A percentile compares a stretch with the other conserved stretches of the same genome.
These are phyloP conservation scores for Linyphia triangularis DNA, from an alignment of 2,888 invertebrate genomes.

Conservation along the genomic window DNA sequence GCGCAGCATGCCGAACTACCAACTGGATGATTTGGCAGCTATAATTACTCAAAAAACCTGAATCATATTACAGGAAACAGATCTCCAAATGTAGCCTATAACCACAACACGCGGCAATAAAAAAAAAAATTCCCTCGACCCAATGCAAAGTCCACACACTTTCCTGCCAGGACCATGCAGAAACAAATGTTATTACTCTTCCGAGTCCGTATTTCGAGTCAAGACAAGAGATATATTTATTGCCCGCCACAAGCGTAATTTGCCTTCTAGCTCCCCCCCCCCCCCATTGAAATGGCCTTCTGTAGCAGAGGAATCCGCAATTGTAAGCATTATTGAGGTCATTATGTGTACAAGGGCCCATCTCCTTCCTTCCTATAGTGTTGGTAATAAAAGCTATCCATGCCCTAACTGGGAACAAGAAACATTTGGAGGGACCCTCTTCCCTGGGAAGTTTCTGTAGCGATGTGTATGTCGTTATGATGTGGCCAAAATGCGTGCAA, in stretches of 20 bases:
- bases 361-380: neutral
- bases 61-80: constrained; percentile 12
- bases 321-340: constrained; percentile 67
- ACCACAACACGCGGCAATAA: constrained; percentile 8
- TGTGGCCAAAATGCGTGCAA: constrained; percentile 8
- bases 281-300: constrained; percentile 20
- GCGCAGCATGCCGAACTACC: neutral
- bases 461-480: constrained; percentile 24
- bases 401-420: constrained; percentile 46
- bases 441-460: neutral
- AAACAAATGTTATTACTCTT: constrained; percentile 49
- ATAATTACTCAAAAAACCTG: constrained; percentile 24
- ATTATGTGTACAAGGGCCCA: constrained; percentile 56
- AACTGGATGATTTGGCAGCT: neutral
- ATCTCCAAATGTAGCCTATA: constrained; percentile 28
- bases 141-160: constrained; percentile 24
- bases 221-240: constrained; percentile 70
- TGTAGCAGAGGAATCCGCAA: constrained; percentile 6
- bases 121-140: neutral
- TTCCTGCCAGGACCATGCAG: neutral
- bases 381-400: constrained; percentile 51
- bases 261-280: constrained; percentile 45
- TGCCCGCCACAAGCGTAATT: constrained; percentile 52
- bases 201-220: neutral
- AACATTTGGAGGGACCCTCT: constrained; percentile 3